Conservation (phyloP, 2,797 vertebrate genomes). For the Microhierax caerulescens region DNA sequence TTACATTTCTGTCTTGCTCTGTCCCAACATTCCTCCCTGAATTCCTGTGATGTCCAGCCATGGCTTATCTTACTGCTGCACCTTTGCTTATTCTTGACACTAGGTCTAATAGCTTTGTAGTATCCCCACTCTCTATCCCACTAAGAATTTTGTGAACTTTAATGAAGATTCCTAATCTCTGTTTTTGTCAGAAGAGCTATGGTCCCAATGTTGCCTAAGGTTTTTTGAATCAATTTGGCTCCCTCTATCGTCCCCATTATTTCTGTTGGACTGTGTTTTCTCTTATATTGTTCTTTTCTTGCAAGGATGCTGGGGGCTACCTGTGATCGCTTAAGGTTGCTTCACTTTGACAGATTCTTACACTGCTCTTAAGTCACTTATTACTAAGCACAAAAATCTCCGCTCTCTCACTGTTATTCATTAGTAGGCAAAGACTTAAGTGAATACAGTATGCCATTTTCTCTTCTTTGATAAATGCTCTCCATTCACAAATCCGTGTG, state of each 20-base stretch:
- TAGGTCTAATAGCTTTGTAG: conserved; percentile 63
- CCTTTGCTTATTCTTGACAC: conserved; percentile 63
- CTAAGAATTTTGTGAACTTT: conserved; percentile 45
- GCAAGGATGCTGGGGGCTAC: neutral
- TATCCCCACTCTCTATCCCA: conserved; percentile 1
- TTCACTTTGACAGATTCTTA: neutral
- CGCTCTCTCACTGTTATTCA: neutral
- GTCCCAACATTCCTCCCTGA: conserved; percentile 37
- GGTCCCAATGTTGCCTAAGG: conserved; percentile 15
- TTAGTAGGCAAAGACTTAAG: neutral
- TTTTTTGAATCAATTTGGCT: conserved; percentile 71
- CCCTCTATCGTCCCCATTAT: conserved; percentile 63
- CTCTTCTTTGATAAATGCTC: neutral
- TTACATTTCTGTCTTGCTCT: neutral
- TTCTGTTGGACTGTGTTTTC: neutral
- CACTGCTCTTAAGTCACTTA: neutral
- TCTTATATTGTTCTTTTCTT: conserved; percentile 24
- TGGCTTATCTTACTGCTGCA: conserved; percentile 47
- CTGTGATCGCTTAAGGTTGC: neutral
- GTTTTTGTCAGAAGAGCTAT: conserved; percentile 3
- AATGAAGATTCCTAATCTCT: conserved; percentile 38
- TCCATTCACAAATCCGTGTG: neutral
- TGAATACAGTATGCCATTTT: neutral
- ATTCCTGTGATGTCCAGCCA: conserved; percentile 52
- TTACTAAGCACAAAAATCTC: neutral